Evolutionary conservation across 2,888 invertebrate genomes (phyloP), one percentile per base, ranked within the genome.

Genomic region (Watsonalla binaria): DNA sequence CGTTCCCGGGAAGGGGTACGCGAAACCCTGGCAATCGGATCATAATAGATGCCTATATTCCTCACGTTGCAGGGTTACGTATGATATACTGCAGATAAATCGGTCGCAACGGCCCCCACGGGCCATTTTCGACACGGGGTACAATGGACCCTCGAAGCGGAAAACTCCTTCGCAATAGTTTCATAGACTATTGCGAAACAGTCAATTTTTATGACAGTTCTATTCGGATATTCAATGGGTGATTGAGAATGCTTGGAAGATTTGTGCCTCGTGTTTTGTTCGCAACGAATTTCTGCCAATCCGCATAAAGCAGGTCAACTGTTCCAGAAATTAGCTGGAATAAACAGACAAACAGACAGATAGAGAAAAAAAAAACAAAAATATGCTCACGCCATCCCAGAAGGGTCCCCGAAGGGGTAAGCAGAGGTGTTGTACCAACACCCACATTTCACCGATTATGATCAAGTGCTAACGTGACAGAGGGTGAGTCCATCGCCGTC

Each of bases 21-120:
- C 66, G 65, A 69, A 67, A 59, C 65, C 72, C 74, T 74, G 68
- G 66, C 78, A 82, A 87, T 87, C 84, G 76, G 83, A 85, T 84
- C 77, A 84, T 82, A 84, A 88, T 86, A 84, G 80, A 86, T 84
- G 83, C 82, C 84, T 82, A 83, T 65, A 82, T 72, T 74, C 70
- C 69, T 66, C 72, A 74, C 14, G 37, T 49, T 66, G 68, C 68
- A 63, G 64, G 70, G 66, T 63, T 66, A 71, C 63, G 69, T 61
- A 81, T 83, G 82, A 84, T 85, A 82, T 82, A 85, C 76, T 82
- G 81, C 72, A 74, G 74, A 85, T 88, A 87, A 85, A 89, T 87
- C 84, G 86, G 75, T 76, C 72, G 67, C 57, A 67, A 87, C 69
- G 76, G 66, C 82, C 69, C 88, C 76, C 87, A 54, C 47, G 86